Conservation (phyloP, 2,113 vertebrate genomes). For the Rhagologus leucostigma region DNA sequence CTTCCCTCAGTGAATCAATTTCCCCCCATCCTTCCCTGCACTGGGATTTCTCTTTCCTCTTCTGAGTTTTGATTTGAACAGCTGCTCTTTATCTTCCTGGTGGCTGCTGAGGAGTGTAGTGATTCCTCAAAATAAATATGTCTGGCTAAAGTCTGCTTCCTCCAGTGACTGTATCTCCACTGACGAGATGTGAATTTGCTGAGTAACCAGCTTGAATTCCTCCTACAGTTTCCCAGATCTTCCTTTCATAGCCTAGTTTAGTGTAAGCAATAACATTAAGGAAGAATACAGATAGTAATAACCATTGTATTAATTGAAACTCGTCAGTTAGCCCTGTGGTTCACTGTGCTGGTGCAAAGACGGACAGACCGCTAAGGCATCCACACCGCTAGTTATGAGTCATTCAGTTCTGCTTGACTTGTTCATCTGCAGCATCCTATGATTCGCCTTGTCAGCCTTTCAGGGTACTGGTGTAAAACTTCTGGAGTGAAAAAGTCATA, state of each 20-base stretch:
- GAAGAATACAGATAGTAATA: background rate
- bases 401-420: background rate
- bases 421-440: background rate
- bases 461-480: background rate
- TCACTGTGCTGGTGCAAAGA: background rate
- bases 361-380: background rate
- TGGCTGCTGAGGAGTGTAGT: background rate
- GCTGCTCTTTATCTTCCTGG: background rate
- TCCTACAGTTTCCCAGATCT: background rate
- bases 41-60: background rate
- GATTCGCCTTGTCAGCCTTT: background rate
- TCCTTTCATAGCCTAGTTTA: background rate
- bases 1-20: rapidly evolving
- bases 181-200: background rate
- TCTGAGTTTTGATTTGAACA: background rate
- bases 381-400: background rate
- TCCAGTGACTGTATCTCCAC: background rate
- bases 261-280: background rate
- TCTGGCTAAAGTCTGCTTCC: background rate
- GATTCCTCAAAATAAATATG: background rate
- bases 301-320: background rate
- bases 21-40: background rate
- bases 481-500: background rate
- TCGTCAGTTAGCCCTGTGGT: background rate
- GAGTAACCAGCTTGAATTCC: background rate